Evolutionary conservation across 2,888 invertebrate genomes (phyloP).

Genomic region (Diplolepis rosae): DNA sequence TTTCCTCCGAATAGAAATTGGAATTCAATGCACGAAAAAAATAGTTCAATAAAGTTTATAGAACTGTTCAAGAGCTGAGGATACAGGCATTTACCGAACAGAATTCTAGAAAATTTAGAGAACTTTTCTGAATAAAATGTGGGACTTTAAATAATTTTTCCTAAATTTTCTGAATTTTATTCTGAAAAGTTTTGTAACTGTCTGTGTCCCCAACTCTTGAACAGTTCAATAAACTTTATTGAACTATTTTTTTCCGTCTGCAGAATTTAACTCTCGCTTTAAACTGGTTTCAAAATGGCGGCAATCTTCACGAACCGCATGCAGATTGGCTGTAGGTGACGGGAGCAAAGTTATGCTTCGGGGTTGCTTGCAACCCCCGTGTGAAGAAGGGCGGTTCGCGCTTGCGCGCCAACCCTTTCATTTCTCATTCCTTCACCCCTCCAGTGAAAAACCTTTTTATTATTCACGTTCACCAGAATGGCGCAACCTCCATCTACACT

Average conservation of each 20-base stretch:
- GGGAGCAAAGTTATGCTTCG: conserved; percentile 61
- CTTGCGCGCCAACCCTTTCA: conserved; percentile 61
- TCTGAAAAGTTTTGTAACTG: too few relatives aligned
- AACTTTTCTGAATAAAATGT: too few relatives aligned
- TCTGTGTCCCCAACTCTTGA: too few relatives aligned
- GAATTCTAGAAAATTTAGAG: too few relatives aligned
- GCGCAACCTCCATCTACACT: conserved; percentile 12
- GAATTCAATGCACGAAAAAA: conserved; percentile 2
- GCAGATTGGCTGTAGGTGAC: conserved; percentile 71
- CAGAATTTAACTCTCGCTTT: conserved; percentile 60
- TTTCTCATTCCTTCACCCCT: conserved; percentile 44
- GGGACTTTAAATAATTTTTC: too few relatives aligned
- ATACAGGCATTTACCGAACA: too few relatives aligned
- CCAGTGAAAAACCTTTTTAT: conserved; percentile 42
- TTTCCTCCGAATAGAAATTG: too few relatives aligned
- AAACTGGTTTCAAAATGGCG: conserved; percentile 69
- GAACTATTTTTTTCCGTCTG: too few relatives aligned
- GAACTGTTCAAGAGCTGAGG: too few relatives aligned
- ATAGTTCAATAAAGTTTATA: too few relatives aligned
- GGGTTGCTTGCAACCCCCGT: conserved; percentile 59
- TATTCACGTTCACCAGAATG: conserved; percentile 25
- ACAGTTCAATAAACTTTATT: too few relatives aligned
- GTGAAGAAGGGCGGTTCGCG: conserved; percentile 69
- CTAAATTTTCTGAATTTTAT: too few relatives aligned
- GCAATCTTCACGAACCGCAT: conserved; percentile 57